phyloP scores from a whole-genome alignment of 2,797 vertebrate genomes.

The Chromis chromis region DNA sequence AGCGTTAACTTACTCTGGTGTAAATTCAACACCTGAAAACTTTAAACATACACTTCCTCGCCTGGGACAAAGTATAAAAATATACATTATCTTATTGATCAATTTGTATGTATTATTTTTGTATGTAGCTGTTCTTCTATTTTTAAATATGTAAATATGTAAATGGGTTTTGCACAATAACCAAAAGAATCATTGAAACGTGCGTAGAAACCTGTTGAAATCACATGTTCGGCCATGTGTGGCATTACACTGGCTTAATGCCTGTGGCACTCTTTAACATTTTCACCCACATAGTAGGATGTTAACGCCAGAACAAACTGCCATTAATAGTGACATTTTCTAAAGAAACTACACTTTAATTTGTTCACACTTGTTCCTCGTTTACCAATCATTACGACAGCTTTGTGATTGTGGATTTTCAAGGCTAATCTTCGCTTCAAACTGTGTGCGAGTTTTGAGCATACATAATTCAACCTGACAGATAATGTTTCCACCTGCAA shows the following conservation, averaged over 20 bases:
- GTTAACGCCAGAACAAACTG: constrained; percentile 3
- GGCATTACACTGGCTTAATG: not conserved
- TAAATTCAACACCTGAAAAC: too few species aligned
- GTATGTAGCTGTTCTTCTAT: not conserved
- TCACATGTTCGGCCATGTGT: not conserved
- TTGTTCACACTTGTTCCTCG: constrained; percentile 1
- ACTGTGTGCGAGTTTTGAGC: not conserved
- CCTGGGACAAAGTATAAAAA: not conserved
- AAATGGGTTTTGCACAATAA: not conserved
- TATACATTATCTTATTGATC: not conserved
- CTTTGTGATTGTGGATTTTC: constrained; percentile 10
- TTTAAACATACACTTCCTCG: not conserved
- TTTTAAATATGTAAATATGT: too few species aligned
- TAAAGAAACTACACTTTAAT: not conserved
- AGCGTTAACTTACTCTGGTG: too few species aligned
- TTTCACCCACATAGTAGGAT: not conserved
- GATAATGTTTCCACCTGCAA: constrained; percentile 45
- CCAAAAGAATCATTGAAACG: not conserved
- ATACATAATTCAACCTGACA: constrained; percentile 19
- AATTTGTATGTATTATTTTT: not conserved
- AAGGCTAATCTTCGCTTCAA: constrained; percentile 13
- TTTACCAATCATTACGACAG: not conserved
- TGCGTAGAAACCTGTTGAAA: not conserved
- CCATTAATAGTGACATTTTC: not conserved
- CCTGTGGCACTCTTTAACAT: not conserved